Conservation (phyloP, 1,140 invertebrate species). For the Gryon sp. region DNA sequence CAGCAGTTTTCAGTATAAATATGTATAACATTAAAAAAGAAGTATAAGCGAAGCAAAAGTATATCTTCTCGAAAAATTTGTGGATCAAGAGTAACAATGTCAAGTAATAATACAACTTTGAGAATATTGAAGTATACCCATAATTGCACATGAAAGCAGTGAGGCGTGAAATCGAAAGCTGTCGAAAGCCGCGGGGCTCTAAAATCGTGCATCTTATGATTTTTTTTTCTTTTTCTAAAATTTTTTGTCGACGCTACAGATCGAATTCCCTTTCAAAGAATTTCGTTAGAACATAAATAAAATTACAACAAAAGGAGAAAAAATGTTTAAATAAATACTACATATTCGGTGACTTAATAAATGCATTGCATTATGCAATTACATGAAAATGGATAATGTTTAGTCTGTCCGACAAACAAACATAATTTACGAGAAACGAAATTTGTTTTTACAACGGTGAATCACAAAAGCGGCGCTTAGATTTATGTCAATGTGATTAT, state of each 20-base stretch:
- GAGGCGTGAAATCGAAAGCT: slow-evolving; percentile 64
- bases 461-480: neutral
- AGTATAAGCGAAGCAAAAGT: slow-evolving; percentile 1
- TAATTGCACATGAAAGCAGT: slow-evolving; percentile 56
- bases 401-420: no score
- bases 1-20: no score
- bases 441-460: slow-evolving; percentile 2
- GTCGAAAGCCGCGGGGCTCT: slow-evolving; percentile 63
- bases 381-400: no score
- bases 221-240: slow-evolving; percentile 3
- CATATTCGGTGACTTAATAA: no score
- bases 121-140: slow-evolving; percentile 39
- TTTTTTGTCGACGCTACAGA: neutral
- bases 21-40: no score
- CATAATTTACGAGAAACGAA: no score
- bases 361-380: no score
- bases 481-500: slow-evolving; percentile 9
- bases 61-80: slow-evolving; percentile 27
- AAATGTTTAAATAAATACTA: no score
- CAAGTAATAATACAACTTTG: slow-evolving; percentile 49
- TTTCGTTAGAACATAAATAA: no score
- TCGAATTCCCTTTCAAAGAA: no score
- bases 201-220: slow-evolving; percentile 32
- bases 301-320: no score
- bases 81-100: slow-evolving; percentile 50